Conservation (phyloP, 2,113 vertebrate genomes). For the Ictidomys tridecemlineatus region DNA sequence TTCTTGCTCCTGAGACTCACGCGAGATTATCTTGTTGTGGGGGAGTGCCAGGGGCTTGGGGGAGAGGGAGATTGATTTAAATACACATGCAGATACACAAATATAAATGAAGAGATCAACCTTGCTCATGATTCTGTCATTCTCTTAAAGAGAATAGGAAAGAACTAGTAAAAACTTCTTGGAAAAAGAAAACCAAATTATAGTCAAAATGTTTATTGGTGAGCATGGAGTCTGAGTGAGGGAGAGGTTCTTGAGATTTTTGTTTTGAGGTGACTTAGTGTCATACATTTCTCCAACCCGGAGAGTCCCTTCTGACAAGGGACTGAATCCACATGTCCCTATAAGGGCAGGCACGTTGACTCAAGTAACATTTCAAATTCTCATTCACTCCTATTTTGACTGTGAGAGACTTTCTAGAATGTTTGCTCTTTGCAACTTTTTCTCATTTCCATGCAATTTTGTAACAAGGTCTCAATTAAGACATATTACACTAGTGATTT, state of each 20-base stretch:
- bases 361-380: background rate
- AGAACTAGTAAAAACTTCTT: background rate
- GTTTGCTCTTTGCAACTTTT: background rate
- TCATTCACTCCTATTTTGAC: background rate
- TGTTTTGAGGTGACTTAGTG: background rate
- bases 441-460: background rate
- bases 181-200: constrained; percentile 25
- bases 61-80: background rate
- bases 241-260: background rate
- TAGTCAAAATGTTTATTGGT: background rate
- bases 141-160: background rate
- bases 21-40: background rate
- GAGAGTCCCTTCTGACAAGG: background rate
- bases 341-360: background rate
- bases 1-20: background rate
- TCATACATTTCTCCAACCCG: background rate
- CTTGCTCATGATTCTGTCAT: background rate
- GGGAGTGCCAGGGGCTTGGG: background rate
- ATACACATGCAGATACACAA: background rate
- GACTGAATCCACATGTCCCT: background rate
- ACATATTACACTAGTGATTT: background rate
- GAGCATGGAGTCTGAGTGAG: background rate
- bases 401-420: background rate
- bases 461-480: background rate
- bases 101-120: constrained; percentile 4